Base-by-base conservation (phyloP, 2,113 vertebrate genomes). In the Hippocampus barbouri region DNA sequence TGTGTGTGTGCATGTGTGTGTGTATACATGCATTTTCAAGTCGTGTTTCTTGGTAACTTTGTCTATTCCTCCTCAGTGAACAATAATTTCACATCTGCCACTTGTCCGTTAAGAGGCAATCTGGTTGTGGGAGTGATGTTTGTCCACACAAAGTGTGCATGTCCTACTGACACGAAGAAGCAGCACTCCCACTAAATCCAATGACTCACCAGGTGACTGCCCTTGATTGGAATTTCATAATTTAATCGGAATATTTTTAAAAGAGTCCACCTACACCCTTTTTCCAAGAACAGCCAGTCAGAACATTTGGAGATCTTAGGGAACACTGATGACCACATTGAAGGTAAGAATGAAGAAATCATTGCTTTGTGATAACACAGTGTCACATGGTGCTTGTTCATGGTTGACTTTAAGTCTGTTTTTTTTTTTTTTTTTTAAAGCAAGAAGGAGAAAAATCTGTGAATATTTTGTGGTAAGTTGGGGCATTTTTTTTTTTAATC, bases 171-270 rank as follows among this genome's bases (percentile, higher is more conserved):
- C 23, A 2, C 45, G 23, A 45, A 66, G 12, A n/a, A 45, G 21
- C 62, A 64, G 20, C 20, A 41, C 62, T 43, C 38, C 63, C 23
- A 16, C n/a, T 18, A 66, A 66, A 47, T 47, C 5, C 64, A 66
- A 27, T 66, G 64, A 66, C 64, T 66, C 23, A 47, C n/a, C 43
- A 47, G 15, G 12, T 66, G 43, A 66, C 43, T 66, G 14, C 23
- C 47, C 23, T 18, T 8, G 9, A 66, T 3, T 66, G 64, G 43
- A 66, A 66, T 66, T 23, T 66, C n/a, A 66, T 25, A 45, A 47
- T 47, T 47, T 47, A 47, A 66, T 66, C 43, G 18, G 15, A 7
- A 45, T 47, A 47, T 25, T 47, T 66, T 47, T 8, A 27, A 16
- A 47, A 47, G 64, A 66, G 25, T 34, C 59, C 23, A 16, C 23